A percentile compares a stretch with the other conserved stretches of the same genome.
phyloP scores from a whole-genome alignment of 2,797 vertebrate genomes.

The Pagetopsis macropterus region DNA sequence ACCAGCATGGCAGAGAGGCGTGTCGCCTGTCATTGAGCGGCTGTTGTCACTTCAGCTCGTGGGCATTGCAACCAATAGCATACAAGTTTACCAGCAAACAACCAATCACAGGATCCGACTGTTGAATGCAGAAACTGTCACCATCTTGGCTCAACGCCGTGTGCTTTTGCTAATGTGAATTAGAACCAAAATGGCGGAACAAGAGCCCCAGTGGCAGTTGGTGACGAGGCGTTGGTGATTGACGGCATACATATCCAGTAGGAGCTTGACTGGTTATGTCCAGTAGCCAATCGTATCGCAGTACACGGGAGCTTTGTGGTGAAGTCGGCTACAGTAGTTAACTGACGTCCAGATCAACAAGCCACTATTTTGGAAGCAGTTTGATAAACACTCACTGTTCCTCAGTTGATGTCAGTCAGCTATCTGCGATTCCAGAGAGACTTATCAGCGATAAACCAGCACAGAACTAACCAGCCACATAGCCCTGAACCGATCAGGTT shows the following conservation, averaged over 20 bases:
- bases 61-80: constrained; percentile 63
- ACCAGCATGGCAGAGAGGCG: constrained; percentile 75
- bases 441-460: constrained; percentile 53
- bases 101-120: constrained; percentile 56
- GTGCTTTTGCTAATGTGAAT: neutral
- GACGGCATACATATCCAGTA: constrained; percentile 63
- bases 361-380: constrained; percentile 76
- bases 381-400: constrained; percentile 73
- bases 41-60: constrained; percentile 55
- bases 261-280: neutral
- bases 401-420: constrained; percentile 64
- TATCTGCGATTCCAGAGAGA: constrained; percentile 58
- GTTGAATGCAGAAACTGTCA: constrained; percentile 1
- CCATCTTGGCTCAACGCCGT: constrained; percentile 61
- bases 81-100: neutral
- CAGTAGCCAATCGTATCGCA: constrained; percentile 64
- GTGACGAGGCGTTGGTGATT: neutral
- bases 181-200: constrained; percentile 76
- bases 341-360: constrained; percentile 74
- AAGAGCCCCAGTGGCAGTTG: constrained; percentile 32
- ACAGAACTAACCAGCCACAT: constrained; percentile 53
- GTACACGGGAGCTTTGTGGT: constrained; percentile 57
- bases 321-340: constrained; percentile 61
- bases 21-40: constrained; percentile 46
- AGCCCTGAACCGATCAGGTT: constrained; percentile 39